Base-by-base conservation (phyloP, 2,797 vertebrate species). In the Eulemur coronatus region DNA sequence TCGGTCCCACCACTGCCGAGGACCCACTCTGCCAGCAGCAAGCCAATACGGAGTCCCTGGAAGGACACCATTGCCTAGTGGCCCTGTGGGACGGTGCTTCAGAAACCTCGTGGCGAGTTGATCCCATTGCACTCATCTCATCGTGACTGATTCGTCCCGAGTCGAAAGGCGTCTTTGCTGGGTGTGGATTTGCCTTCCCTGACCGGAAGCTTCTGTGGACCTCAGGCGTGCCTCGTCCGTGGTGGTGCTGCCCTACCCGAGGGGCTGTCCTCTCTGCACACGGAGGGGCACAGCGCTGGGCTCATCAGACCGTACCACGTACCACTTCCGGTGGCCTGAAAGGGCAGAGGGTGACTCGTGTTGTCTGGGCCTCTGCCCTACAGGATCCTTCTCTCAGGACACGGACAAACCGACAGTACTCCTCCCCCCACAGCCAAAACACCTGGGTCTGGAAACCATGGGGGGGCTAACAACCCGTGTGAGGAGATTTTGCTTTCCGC, bases 201-300 rank as follows among this genome's bases (percentile, higher is more conserved):
- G 20, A 55, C 61, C 50, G 30, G 24, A 70, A 35, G 9, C 26
- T 9, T 50, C 43, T 17, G 18, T 73, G 72, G n/a, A 12, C n/a
- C 43, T 33, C 35, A 41, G 46, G 12, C 5, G 18, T 33, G 59
- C 18, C 35, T 67, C 5, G 4, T 15, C 18, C 15, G 0, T 13
- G 4, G 38, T 5, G 11, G 28, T 20, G 14, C 4, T 43, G 22
- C 12, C 10, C 35, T 28, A 4, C 1, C 0, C 4, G 12, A 4
- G 12, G 5, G 76, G 5, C 28, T 7, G 4, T 57, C 33, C 35
- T 28, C 14, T 26, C 1, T 1, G 3, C 30, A 43, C 8, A 20
- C 1, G 22, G 50, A 70, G 13, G 52, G 15, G 4, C 26, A 0
- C 14, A 0, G 43, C 1, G 17, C 7, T 2, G 10, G 82, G n/a